These are phyloP conservation scores for Ostrea edulis DNA, from an alignment of 1,140 invertebrate genomes.

Conservation along the genomic window DNA sequence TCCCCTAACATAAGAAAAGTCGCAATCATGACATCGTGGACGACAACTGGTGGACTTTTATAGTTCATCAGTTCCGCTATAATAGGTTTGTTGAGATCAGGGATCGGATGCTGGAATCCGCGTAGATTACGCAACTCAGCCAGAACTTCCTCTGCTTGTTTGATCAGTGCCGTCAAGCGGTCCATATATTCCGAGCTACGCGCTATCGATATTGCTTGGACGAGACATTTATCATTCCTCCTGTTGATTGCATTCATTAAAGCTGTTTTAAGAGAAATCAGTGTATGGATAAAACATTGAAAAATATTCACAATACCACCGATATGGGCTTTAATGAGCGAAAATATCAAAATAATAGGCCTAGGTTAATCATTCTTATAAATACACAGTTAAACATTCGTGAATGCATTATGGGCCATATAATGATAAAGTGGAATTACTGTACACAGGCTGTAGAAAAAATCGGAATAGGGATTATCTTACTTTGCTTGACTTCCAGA, in stretches of 20 bases:
- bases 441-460: not conserved
- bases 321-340: no score
- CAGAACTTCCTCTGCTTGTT: constrained; percentile 44
- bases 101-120: constrained; percentile 41
- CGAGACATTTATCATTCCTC: not conserved
- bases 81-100: constrained; percentile 46
- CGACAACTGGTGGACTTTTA: constrained; percentile 59
- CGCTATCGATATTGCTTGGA: constrained; percentile 37
- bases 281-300: no score
- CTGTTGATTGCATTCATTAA: constrained; percentile 42
- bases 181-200: constrained; percentile 35
- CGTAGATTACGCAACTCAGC: constrained; percentile 29
- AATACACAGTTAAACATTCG: no score
- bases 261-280: not conserved
- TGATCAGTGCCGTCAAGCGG: constrained; percentile 15
- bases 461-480: not conserved
- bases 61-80: constrained; percentile 68
- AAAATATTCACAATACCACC: no score
- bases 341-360: no score
- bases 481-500: constrained; percentile 58
- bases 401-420: no score
- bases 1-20: constrained; percentile 63
- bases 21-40: constrained; percentile 65
- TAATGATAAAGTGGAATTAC: not conserved
- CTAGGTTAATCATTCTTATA: no score